phyloP scores from a whole-genome alignment of 2,113 vertebrate genomes.

The Falcunculus frontatus region DNA sequence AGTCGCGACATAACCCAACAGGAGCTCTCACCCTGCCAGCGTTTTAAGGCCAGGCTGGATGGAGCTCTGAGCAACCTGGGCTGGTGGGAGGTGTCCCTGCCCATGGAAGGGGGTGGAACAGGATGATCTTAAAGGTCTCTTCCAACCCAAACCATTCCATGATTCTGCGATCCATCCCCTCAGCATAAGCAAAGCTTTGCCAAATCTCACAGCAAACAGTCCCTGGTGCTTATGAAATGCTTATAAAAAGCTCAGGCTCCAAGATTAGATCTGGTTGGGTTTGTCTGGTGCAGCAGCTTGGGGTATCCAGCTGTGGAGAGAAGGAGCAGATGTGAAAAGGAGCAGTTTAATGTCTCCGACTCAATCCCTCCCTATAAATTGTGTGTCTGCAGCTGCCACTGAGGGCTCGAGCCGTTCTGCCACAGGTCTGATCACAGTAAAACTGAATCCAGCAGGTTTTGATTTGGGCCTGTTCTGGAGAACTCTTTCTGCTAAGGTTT shows the following conservation, averaged over 20 bases:
- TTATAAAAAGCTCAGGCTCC: not conserved
- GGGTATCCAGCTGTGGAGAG: not conserved
- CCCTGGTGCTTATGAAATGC: not conserved
- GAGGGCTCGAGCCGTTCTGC: not conserved
- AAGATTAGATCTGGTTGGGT: not conserved
- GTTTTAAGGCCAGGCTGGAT: not conserved
- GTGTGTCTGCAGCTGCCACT: not conserved
- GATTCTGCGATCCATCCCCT: not conserved
- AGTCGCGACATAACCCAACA: fast-evolving
- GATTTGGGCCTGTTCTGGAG: not conserved
- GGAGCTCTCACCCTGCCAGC: not conserved
- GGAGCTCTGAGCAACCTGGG: not conserved
- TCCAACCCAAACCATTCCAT: not conserved
- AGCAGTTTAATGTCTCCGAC: not conserved
- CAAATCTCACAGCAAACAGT: fast-evolving
- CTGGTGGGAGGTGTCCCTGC: not conserved
- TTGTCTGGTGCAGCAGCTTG: not conserved
- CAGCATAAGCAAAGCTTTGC: not conserved
- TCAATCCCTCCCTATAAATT: not conserved
- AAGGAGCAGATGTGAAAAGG: not conserved
- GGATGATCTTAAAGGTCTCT: not conserved
- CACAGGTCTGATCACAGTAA: not conserved
- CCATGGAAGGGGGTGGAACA: not conserved
- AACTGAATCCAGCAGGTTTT: not conserved
- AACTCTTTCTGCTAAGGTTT: not conserved